phyloP scores from a whole-genome alignment of 2,113 vertebrate genomes.

The Xiphorhynchus elegans region DNA sequence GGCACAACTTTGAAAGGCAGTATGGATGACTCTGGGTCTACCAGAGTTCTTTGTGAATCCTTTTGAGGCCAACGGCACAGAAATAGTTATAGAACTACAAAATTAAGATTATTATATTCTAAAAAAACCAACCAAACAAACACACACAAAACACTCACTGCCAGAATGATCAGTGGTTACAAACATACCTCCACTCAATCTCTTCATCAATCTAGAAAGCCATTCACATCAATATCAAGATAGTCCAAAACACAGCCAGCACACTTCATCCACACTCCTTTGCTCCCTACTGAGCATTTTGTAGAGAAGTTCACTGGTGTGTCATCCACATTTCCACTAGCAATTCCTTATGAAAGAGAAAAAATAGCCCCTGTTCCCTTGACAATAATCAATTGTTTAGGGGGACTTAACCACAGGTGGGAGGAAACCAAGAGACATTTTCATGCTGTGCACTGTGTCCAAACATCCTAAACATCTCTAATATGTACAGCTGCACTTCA shows the following conservation, averaged over 20 bases:
- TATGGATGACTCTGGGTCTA: not conserved
- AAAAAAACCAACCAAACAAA: fast-evolving
- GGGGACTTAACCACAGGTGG: not conserved
- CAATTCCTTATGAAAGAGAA: not conserved
- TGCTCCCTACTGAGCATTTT: not conserved
- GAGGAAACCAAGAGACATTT: not conserved
- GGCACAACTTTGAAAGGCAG: not conserved
- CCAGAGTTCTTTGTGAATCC: not conserved
- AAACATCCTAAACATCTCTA: not conserved
- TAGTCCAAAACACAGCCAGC: not conserved
- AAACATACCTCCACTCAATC: not conserved
- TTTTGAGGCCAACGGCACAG: not conserved
- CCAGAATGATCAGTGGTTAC: not conserved
- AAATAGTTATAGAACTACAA: not conserved
- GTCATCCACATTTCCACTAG: not conserved
- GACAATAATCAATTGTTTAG: not conserved
- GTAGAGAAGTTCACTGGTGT: not conserved
- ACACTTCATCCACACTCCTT: not conserved
- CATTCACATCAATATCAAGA: not conserved
- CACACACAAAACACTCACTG: not conserved
- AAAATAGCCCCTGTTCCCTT: not conserved
- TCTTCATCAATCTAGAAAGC: not conserved
- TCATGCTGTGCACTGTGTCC: fast-evolving
- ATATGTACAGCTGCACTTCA: not conserved
- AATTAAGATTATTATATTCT: not conserved